A percentile compares a stretch with the other conserved stretches of the same genome.
Conservation (phyloP, 2,113 vertebrate species). For the Odontesthes bonariensis region DNA sequence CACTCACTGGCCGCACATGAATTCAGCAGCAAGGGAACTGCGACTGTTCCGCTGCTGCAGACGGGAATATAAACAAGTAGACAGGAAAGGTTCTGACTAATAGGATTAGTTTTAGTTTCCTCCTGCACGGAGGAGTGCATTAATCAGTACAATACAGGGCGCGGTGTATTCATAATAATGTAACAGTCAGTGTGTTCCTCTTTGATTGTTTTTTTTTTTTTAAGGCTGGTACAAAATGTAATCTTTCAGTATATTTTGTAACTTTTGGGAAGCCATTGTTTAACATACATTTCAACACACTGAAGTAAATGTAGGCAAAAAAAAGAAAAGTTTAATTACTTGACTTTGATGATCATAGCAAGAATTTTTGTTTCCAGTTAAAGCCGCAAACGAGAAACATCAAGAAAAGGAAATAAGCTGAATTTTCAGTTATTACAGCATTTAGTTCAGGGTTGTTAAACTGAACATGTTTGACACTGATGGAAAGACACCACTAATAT, state of each 20-base stretch:
- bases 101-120: constrained; percentile 34
- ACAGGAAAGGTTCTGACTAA: constrained; percentile 58
- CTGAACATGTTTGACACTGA: too few species aligned
- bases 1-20: background rate
- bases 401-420: too few species aligned
- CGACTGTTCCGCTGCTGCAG: background rate
- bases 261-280: background rate
- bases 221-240: background rate
- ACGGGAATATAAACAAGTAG: constrained; percentile 19
- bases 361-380: too few species aligned
- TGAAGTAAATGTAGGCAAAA: too few species aligned
- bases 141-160: background rate
- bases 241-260: too few species aligned
- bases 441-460: background rate
- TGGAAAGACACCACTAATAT: too few species aligned
- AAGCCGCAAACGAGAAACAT: too few species aligned
- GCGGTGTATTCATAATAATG: background rate
- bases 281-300: too few species aligned
- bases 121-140: background rate
- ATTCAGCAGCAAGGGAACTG: constrained; percentile 18
- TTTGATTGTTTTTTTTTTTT: background rate
- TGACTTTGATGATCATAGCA: too few species aligned
- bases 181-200: background rate
- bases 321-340: too few species aligned
- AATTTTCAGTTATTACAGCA: too few species aligned